Percentiles rank a stretch among this genome's conserved stretches.
These are phyloP conservation scores for Coelinius sp. DNA, from an alignment of 2,888 invertebrate genomes.

Conservation along the genomic window DNA sequence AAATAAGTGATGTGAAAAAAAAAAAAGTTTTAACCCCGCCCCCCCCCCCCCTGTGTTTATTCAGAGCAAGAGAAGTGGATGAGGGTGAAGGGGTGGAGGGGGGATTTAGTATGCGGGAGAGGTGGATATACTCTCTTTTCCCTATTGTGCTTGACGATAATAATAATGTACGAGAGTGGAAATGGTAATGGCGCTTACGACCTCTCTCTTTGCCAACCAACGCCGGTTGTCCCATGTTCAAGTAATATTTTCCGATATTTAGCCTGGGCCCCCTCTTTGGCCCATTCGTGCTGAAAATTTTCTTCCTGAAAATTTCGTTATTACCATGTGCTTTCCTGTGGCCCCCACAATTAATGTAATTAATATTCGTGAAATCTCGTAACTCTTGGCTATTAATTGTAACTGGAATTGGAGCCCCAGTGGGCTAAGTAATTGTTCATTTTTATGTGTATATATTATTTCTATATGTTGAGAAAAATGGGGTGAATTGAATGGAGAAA, in stretches of 20 bases:
- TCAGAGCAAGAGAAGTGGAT: slow-evolving; percentile 35
- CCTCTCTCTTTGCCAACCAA: neutral
- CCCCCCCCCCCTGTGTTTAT: slow-evolving; percentile 41
- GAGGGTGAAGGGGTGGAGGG: neutral
- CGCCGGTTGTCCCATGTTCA: slow-evolving; percentile 4
- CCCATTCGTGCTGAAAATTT: neutral
- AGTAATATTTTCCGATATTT: slow-evolving; percentile 34
- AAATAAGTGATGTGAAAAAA: slow-evolving; percentile 50
- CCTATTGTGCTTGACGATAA: slow-evolving; percentile 42
- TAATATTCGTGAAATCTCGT: slow-evolving; percentile 18
- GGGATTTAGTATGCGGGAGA: neutral
- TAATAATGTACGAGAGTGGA: slow-evolving; percentile 43
- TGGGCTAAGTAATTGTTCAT: slow-evolving; percentile 11
- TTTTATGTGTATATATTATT: neutral
- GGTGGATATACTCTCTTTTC: slow-evolving; percentile 7
- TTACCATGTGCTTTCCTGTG: slow-evolving; percentile 12
- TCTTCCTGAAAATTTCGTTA: slow-evolving; percentile 20
- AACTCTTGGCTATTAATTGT: slow-evolving; percentile 12
- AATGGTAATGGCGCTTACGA: slow-evolving; percentile 17
- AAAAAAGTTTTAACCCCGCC: slow-evolving; percentile 38
- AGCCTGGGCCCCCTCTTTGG: neutral
- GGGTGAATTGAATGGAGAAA: neutral
- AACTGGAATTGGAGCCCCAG: slow-evolving; percentile 7
- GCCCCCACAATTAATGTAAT: slow-evolving; percentile 33
- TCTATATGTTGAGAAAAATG: neutral